Percentiles rank a stretch among this genome's conserved stretches.
Evolutionary conservation across 1,140 invertebrate genomes (phyloP).

Genomic region (Drosophila bocki): DNA sequence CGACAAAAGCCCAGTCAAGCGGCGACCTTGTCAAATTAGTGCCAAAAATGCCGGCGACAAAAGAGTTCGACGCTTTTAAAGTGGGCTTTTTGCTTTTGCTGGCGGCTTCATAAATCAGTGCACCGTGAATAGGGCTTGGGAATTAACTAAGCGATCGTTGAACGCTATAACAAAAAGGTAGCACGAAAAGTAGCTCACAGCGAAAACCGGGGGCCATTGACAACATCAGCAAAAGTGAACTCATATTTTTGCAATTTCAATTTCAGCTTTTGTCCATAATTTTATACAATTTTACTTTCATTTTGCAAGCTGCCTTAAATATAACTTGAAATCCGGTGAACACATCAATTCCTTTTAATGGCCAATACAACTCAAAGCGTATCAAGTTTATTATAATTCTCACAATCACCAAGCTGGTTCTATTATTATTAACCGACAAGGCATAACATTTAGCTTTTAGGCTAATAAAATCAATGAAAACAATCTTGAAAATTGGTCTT

Average conservation of each 20-base stretch:
- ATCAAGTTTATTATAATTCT: slow-evolving; percentile 14
- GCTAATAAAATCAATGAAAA: slow-evolving; percentile 40
- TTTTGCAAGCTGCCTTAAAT: slow-evolving; percentile 19
- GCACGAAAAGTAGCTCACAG: slow-evolving; percentile 31
- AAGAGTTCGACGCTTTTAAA: slow-evolving; percentile 25
- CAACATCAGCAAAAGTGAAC: slow-evolving; percentile 55
- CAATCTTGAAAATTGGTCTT: slow-evolving; percentile 23
- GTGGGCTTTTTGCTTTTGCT: background rate
- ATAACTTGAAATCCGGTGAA: background rate
- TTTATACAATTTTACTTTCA: slow-evolving; percentile 18
- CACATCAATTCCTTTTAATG: background rate
- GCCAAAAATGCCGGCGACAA: slow-evolving; percentile 71
- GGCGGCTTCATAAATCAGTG: slow-evolving; percentile 56
- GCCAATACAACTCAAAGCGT: slow-evolving; percentile 9
- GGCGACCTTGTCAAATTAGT: slow-evolving; percentile 79
- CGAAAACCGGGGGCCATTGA: slow-evolving; percentile 11
- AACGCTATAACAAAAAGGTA: slow-evolving; percentile 1
- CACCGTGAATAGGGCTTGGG: slow-evolving; percentile 38
- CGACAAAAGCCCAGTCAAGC: slow-evolving; percentile 36
- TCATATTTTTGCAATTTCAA: slow-evolving; percentile 32
- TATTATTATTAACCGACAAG: background rate
- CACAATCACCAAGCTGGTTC: slow-evolving; percentile 24
- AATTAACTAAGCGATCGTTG: slow-evolving; percentile 46
- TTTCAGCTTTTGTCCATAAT: slow-evolving; percentile 38
- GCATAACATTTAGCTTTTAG: slow-evolving; percentile 9